Base-by-base conservation (phyloP, 2,888 invertebrate genomes). In the Hartigia nigra region DNA sequence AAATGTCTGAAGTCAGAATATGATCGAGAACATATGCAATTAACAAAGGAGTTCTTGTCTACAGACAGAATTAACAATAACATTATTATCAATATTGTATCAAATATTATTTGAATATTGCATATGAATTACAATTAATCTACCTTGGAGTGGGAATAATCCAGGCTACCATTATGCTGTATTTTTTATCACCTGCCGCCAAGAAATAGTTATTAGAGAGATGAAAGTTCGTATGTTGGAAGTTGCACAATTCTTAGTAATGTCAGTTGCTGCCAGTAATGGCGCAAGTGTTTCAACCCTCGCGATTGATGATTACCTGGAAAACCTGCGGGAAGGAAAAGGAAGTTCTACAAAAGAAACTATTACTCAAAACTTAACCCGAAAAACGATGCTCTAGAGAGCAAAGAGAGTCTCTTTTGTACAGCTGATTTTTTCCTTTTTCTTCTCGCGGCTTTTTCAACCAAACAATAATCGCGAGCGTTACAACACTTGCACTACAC, bases 131-230 rank as follows among this genome's bases (percentile, higher is more conserved):
- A 55, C 2, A 31, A 36, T 11, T 12, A 35, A 69, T 36, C 37
- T 36, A 79, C 78, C 76, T 36, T 23, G 78, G 76, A 14, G 78
- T 79, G 12, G 76, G 74, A 14, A 70, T 69, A 34, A 79, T 74
- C 78, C 78, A 79, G 9, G 76, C 14, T 35, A 74, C 75, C 78
- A 79, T 79, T 34, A 35, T 35, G 35, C 9, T 35, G 9, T 35
- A 23, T 23, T 55, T 14, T 23, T 23, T 55, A 9, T 2, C 5
- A 55, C 1, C 9, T 55, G 23, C 55, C 23, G 23, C 23, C 14
- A 23, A 14, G 14, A 23, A 23, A 23, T 55, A 55, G 9, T 55
- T 55, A 55, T 23, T 55, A 23, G 55, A 55, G 23, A 55, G 55
- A 55, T 55, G 23, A 55, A 55, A 55, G 23, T 55, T 55, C 5